A percentile compares a stretch with the other conserved stretches of the same genome.
Evolutionary conservation across 2,113 vertebrate species (phyloP).

Genomic region (Talpa occidentalis): DNA sequence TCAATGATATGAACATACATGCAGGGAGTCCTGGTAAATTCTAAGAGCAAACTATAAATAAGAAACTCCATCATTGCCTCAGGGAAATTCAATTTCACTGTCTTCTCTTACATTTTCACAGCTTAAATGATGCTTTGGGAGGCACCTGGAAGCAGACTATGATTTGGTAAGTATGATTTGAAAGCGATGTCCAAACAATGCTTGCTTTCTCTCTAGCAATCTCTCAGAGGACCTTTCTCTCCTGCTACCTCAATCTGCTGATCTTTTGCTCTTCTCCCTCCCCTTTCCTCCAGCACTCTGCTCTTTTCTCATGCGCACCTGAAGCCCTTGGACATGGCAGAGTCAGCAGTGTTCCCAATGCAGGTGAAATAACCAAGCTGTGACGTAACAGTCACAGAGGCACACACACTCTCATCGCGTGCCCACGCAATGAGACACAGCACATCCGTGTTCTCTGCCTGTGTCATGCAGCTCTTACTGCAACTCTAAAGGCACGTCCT

Average conservation of each 20-base stretch:
- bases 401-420: background rate
- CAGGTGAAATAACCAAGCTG: background rate
- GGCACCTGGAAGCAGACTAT: background rate
- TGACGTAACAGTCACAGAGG: background rate
- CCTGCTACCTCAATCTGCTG: background rate
- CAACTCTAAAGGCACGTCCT: background rate
- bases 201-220: background rate
- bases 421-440: background rate
- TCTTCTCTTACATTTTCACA: slow-evolving; percentile 1
- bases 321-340: background rate
- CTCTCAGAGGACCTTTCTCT: background rate
- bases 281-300: background rate
- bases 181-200: background rate
- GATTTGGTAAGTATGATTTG: background rate
- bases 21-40: background rate
- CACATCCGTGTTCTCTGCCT: background rate
- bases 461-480: background rate
- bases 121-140: background rate
- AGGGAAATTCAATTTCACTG: background rate
- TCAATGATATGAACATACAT: no score
- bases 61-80: background rate
- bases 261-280: background rate
- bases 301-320: background rate
- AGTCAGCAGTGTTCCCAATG: background rate
- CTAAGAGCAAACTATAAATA: background rate